phyloP scores from a whole-genome alignment of 2,888 invertebrate species.

The Doris montereyensis region DNA sequence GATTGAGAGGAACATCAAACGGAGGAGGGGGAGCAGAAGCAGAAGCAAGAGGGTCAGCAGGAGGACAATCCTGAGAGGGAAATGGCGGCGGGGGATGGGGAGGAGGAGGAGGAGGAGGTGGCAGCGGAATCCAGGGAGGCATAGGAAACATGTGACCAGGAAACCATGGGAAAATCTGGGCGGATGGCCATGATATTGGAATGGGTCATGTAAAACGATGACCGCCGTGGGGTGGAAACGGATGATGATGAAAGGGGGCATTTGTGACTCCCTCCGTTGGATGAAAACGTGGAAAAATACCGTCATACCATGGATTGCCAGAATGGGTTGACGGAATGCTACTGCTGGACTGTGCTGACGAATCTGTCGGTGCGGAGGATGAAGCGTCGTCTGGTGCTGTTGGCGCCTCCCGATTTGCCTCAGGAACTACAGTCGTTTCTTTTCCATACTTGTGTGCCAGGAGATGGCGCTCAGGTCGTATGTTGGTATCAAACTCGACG shows the following conservation, averaged over 20 bases:
- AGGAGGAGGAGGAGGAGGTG: constrained; percentile 52
- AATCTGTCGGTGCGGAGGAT: no score
- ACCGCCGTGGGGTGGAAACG: no score
- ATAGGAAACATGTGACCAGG: constrained; percentile 57
- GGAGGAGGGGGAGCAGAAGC: not conserved
- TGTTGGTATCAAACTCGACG: constrained; percentile 32
- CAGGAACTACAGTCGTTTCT: no score
- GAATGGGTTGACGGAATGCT: no score
- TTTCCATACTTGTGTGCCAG: constrained; percentile 38
- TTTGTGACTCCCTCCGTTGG: no score
- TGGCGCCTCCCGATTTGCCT: no score
- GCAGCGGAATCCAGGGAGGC: constrained; percentile 55
- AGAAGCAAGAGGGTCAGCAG: not conserved
- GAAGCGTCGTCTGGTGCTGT: no score
- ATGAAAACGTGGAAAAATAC: no score
- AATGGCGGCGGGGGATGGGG: constrained; percentile 15
- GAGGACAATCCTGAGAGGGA: constrained; percentile 3
- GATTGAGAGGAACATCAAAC: not conserved
- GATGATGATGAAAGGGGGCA: no score
- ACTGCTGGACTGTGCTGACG: no score
- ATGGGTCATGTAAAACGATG: no score
- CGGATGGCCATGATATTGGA: constrained; percentile 53
- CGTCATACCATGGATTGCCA: no score
- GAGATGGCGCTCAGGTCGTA: constrained; percentile 35
- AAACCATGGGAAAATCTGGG: constrained; percentile 58